These are phyloP conservation scores for Drosophila mayaguana DNA, from an alignment of 2,888 invertebrate genomes.

Conservation along the genomic window DNA sequence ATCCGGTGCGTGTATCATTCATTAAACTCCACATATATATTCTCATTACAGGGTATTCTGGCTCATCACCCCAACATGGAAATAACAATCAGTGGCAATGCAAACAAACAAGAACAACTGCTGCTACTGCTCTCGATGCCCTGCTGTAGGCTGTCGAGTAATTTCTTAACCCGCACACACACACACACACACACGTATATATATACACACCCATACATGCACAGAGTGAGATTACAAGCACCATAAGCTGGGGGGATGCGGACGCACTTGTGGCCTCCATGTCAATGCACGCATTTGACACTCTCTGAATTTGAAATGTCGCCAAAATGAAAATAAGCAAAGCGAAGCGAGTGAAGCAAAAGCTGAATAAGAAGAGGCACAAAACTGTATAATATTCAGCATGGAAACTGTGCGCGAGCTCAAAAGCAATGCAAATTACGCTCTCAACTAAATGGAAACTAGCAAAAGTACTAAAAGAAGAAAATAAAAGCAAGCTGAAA, in stretches of 20 bases:
- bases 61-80: conserved; percentile 13
- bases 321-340: conserved; percentile 66
- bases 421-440: conserved; percentile 47
- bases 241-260: conserved; percentile 31
- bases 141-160: conserved; percentile 49
- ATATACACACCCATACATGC: background rate
- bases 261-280: conserved; percentile 70
- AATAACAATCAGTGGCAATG: conserved; percentile 58
- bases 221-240: conserved; percentile 8
- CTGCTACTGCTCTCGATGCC: conserved; percentile 31
- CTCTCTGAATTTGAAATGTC: conserved; percentile 71
- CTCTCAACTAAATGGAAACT: conserved; percentile 49
- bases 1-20: background rate
- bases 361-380: conserved; percentile 13
- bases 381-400: conserved; percentile 47
- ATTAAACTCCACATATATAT: background rate
- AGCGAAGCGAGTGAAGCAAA: conserved; percentile 24
- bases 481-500: background rate
- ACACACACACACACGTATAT: background rate
- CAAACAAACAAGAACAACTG: conserved; percentile 45
- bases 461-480: background rate
- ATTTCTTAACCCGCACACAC: conserved; percentile 48
- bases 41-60: conserved; percentile 14
- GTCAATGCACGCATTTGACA: conserved; percentile 76
- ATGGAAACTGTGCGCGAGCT: conserved; percentile 24